Conservation (phyloP, 2,888 invertebrate genomes). For the Morpho deidamia region DNA sequence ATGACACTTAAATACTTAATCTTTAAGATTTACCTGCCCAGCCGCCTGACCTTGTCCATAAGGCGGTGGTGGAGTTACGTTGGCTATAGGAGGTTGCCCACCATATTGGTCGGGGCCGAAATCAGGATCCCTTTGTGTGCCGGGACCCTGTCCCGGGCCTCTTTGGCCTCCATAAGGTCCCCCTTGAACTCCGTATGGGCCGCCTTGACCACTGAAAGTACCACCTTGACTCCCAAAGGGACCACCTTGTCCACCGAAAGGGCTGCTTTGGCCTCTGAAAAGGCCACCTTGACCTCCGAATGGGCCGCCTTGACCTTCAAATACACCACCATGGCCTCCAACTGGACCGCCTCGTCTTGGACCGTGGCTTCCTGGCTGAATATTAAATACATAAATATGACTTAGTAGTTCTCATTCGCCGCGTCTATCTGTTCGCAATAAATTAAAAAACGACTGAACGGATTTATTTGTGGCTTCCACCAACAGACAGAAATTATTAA, state of each 20-base stretch:
- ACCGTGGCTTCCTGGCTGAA: neutral
- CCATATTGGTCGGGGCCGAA: conserved; percentile 6
- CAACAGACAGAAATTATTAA: no score
- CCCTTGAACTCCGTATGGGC: neutral
- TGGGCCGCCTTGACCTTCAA: neutral
- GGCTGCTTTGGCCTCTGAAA: neutral
- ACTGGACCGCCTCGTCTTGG: neutral
- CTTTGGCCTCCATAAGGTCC: neutral
- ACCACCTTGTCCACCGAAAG: neutral
- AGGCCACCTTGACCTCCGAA: neutral
- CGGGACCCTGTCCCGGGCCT: conserved; percentile 8
- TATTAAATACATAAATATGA: neutral
- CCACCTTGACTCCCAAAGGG: neutral
- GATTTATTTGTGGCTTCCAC: no score
- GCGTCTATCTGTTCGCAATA: no score
- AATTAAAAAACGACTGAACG: no score
- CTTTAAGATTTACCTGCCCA: neutral
- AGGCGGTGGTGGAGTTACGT: conserved; percentile 23
- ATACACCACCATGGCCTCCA: neutral
- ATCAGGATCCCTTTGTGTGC: neutral
- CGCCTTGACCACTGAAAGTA: neutral
- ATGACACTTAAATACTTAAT: no score
- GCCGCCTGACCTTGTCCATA: conserved; percentile 13
- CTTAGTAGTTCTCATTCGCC: no score
- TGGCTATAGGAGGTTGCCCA: conserved; percentile 11